Conservation (phyloP, 2,797 vertebrate species). For the Danio albolineatus region DNA sequence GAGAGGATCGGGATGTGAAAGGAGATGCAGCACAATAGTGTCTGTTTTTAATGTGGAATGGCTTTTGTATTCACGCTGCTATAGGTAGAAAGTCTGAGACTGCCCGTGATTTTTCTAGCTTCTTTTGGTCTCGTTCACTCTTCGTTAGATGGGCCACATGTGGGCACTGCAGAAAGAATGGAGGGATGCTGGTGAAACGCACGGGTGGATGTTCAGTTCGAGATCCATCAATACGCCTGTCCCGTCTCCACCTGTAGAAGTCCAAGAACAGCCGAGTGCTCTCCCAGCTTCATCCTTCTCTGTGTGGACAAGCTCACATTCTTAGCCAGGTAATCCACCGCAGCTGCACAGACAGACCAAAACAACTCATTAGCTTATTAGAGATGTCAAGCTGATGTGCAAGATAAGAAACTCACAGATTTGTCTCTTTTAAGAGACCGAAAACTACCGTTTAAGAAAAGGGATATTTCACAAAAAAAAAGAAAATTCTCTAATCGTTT, state of each 20-base stretch:
- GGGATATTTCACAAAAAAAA: too few species aligned
- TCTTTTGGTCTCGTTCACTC: slow-evolving; percentile 49
- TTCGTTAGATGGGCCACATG: slow-evolving; percentile 28
- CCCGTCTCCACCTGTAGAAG: slow-evolving; percentile 96
- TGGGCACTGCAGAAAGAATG: slow-evolving; percentile 52
- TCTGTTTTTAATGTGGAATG: slow-evolving; percentile 60
- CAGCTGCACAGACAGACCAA: slow-evolving; percentile 68
- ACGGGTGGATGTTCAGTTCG: slow-evolving; percentile 24
- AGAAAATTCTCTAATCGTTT: too few species aligned
- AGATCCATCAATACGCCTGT: slow-evolving; percentile 88
- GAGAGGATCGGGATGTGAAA: slow-evolving; percentile 31
- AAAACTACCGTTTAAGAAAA: too few species aligned
- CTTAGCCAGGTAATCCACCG: slow-evolving; percentile 96
- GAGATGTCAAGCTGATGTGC: slow-evolving; percentile 12
- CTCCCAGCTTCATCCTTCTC: slow-evolving; percentile 94
- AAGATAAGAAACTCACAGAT: background rate
- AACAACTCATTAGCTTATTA: background rate
- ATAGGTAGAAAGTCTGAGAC: slow-evolving; percentile 53
- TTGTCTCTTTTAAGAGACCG: too few species aligned
- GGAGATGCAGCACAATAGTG: slow-evolving; percentile 51
- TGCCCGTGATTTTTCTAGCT: slow-evolving; percentile 44
- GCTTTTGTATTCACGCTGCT: slow-evolving; percentile 60
- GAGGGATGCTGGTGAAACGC: slow-evolving; percentile 68
- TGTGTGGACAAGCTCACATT: slow-evolving; percentile 96
- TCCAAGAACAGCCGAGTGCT: slow-evolving; percentile 93